Conservation (phyloP, 2,113 vertebrate genomes). For the Rhea americana region DNA sequence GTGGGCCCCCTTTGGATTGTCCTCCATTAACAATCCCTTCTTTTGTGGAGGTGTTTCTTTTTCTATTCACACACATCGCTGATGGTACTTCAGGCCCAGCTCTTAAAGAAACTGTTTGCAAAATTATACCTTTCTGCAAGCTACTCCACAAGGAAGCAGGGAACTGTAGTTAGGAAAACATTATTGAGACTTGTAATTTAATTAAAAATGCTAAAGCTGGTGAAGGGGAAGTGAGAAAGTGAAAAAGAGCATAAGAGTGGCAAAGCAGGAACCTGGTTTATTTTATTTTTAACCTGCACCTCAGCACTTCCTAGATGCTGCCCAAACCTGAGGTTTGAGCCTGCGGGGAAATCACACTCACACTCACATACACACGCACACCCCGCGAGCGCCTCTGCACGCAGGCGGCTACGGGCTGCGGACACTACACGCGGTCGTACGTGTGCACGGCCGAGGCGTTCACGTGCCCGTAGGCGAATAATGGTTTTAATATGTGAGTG, state of each 20-base stretch:
- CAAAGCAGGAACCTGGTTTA: neutral
- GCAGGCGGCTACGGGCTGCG: neutral
- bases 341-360: neutral
- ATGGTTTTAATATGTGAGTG: neutral
- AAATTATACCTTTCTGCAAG: constrained; percentile 86
- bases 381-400: neutral
- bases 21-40: constrained; percentile 85
- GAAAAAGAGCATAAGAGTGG: neutral
- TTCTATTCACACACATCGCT: constrained; percentile 82
- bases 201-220: constrained; percentile 58
- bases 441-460: neutral
- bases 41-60: constrained; percentile 92
- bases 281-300: neutral
- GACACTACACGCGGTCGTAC: fast-evolving
- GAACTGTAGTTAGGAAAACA: constrained; percentile 68
- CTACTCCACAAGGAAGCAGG: constrained; percentile 78
- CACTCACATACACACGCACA: neutral
- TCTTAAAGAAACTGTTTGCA: constrained; percentile 90
- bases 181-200: constrained; percentile 70
- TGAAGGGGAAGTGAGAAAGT: neutral
- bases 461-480: neutral
- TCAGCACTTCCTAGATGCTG: neutral
- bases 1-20: constrained; percentile 88
- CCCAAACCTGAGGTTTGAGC: fast-evolving
- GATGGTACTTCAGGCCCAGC: constrained; percentile 86